Percentiles rank a stretch among this genome's conserved stretches.
Evolutionary conservation across 2,888 invertebrate genomes (phyloP).

Genomic region (Meteorus cinctellus): DNA sequence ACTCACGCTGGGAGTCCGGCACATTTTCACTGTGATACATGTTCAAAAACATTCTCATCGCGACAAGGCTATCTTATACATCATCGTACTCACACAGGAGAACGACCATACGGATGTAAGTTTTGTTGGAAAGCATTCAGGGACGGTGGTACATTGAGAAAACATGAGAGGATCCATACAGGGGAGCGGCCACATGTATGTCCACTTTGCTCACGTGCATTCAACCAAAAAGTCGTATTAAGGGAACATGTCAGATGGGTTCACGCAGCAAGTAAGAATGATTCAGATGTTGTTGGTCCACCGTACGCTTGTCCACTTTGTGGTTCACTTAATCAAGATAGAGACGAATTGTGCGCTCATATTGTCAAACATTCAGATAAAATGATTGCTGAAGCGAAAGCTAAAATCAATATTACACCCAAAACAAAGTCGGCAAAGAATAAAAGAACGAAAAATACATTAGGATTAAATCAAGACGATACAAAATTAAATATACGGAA

Average conservation of each 20-base stretch:
- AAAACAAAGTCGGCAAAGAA: conserved; percentile 57
- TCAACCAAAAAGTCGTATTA: conserved; percentile 76
- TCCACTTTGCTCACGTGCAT: conserved; percentile 75
- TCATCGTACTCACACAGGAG: conserved; percentile 75
- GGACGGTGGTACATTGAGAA: conserved; percentile 75
- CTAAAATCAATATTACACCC: conserved; percentile 63
- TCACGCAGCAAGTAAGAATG: conserved; percentile 74
- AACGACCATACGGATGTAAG: conserved; percentile 75
- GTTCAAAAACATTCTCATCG: conserved; percentile 75
- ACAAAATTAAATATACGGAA: conserved; percentile 49
- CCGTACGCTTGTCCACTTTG: conserved; percentile 74
- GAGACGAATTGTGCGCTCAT: conserved; percentile 75
- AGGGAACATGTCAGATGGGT: conserved; percentile 76
- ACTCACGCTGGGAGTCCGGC: conserved; percentile 72
- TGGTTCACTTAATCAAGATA: conserved; percentile 70
- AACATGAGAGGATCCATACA: conserved; percentile 75
- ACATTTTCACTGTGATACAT: conserved; percentile 74
- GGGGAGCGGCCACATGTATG: conserved; percentile 76
- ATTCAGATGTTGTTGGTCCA: conserved; percentile 67
- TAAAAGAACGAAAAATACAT: conserved; percentile 51
- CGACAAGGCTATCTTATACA: conserved; percentile 75
- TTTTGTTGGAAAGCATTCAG: conserved; percentile 76
- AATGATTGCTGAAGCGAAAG: conserved; percentile 74
- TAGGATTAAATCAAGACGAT: conserved; percentile 42
- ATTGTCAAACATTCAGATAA: conserved; percentile 76